Evolutionary conservation across 2,113 vertebrate genomes (phyloP).

Genomic region (Falco punctatus): DNA sequence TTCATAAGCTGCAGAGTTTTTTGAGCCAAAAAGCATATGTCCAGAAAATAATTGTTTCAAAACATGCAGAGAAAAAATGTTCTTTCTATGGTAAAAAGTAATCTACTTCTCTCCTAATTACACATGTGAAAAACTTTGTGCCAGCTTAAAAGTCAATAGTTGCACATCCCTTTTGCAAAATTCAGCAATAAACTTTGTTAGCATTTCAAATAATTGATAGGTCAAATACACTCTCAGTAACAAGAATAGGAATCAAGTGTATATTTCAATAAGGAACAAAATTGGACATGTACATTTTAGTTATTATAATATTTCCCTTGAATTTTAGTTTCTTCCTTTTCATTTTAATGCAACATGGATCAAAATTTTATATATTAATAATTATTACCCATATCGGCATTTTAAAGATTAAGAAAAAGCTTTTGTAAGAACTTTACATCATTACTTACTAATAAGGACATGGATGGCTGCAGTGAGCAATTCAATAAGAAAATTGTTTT

Average conservation of each 20-base stretch:
- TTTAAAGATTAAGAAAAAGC: not conserved
- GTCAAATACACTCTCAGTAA: not conserved
- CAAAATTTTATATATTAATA: not conserved
- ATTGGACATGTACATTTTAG: not conserved
- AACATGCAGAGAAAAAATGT: constrained; percentile 1
- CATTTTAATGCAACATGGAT: not conserved
- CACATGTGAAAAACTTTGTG: not conserved
- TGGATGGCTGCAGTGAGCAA: not conserved
- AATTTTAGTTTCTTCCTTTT: not conserved
- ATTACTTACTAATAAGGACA: not conserved
- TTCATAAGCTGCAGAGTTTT: constrained; percentile 77
- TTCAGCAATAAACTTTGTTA: not conserved
- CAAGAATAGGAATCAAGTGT: not conserved
- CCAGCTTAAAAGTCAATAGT: not conserved
- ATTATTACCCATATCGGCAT: not conserved
- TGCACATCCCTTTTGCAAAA: not conserved
- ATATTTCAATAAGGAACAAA: not conserved
- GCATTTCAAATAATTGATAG: constrained; percentile 10
- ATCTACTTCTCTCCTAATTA: constrained; percentile 12
- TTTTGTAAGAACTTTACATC: not conserved
- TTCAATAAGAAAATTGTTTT: not conserved
- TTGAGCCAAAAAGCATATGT: constrained; percentile 42
- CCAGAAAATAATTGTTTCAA: constrained; percentile 56
- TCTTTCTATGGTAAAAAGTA: not conserved
- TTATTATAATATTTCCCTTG: not conserved